Base-by-base conservation (phyloP, 2,113 vertebrate species). In the Hymenochirus boettgeri region DNA sequence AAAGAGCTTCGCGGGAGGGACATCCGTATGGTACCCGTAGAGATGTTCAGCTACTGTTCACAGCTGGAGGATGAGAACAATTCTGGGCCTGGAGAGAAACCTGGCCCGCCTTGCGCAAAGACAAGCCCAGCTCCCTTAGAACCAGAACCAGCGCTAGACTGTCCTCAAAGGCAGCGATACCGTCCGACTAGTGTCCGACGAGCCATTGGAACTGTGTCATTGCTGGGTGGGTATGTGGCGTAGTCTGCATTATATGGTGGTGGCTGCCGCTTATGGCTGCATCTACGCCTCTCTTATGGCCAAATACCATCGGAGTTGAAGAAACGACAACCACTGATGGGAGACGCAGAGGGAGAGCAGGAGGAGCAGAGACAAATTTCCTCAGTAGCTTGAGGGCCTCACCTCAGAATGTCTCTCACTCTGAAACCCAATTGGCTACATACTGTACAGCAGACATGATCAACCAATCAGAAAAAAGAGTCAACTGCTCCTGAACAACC, bases 241-340 rank as follows among this genome's bases (percentile, higher is more conserved):
- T 99, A 0, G 96, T 99, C 7, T 99, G 95, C 74, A 93, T 99
- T 75, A 99, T 99, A 99, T 99, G 96, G 94, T 99, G 12, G 96
- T 94, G 13, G 96, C 96, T 0, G 96, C 96, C 0, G 93, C 94
- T 22, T 99, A 99, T 0, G 96, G 96, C 7, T 99, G 96, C 77
- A 96, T 99, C 81, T 99, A 99, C 0, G 96, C 96, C 65, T 97
- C 96, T 26, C 90, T 99, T 54, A 99, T 99, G 96, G 96, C 96
- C 74, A 97, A 95, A 75, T 98, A 98, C 80, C 96, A 99, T 79
- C 84, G 95, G 23, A 99, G 89, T 85, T 98, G 72, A 98, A 97
- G 82, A 98, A 97, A 82, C 88, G 93, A 75, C 96, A 99, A 81
- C 96, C 96, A 0, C 80, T 98, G 57, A 97, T 98, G 94, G 95